Evolutionary conservation across 2,113 vertebrate species (phyloP).

Genomic region (Typhlomys cinereus): DNA sequence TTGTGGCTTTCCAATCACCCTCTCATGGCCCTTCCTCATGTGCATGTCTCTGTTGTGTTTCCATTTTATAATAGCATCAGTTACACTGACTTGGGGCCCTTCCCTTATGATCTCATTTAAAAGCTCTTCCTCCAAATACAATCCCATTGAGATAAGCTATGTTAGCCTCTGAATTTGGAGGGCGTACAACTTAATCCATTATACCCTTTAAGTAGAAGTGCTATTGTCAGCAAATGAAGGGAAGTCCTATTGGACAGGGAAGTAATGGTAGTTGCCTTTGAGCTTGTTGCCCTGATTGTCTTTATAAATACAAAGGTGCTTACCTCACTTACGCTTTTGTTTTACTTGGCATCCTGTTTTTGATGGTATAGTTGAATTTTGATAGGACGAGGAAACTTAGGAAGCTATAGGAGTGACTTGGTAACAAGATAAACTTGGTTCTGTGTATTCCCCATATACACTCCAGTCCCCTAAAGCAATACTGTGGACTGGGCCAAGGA

Average conservation of each 20-base stretch:
- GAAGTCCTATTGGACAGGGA: background rate
- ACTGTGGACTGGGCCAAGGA: background rate
- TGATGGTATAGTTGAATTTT: background rate
- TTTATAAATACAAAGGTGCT: background rate
- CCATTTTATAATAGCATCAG: background rate
- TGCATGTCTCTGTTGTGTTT: background rate
- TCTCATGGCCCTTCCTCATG: background rate
- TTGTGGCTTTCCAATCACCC: background rate
- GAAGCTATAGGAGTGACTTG: background rate
- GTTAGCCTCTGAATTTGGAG: background rate
- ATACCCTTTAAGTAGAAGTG: background rate
- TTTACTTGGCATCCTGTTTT: background rate
- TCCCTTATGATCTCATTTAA: background rate
- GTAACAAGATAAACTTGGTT: background rate
- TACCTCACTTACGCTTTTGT: background rate
- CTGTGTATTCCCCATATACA: background rate
- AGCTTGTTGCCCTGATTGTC: background rate
- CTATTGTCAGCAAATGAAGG: background rate
- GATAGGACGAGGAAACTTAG: background rate
- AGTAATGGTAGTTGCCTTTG: background rate
- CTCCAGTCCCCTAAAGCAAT: background rate
- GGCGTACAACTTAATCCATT: background rate
- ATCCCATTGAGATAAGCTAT: background rate
- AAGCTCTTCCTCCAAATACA: background rate
- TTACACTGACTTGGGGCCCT: background rate